phyloP scores from a whole-genome alignment of 2,888 invertebrate species.

The Coremacera marginata region DNA sequence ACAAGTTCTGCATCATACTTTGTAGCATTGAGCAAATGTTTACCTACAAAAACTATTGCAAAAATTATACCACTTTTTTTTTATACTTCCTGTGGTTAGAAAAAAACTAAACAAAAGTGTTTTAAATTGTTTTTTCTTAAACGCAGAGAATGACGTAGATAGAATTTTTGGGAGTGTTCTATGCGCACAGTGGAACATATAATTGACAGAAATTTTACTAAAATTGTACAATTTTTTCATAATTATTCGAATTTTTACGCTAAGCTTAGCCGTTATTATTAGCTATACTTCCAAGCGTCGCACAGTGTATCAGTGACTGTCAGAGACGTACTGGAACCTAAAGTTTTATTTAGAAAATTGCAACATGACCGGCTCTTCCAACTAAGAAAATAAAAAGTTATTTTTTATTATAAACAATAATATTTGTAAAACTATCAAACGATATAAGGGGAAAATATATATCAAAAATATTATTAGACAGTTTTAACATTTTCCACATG shows the following conservation, averaged over 20 bases:
- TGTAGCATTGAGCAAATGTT: neutral
- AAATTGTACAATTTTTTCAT: neutral
- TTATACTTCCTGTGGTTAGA: conserved; percentile 5
- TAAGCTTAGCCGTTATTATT: neutral
- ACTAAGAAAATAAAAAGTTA: too few relatives aligned
- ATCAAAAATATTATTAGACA: too few relatives aligned
- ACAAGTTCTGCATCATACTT: too few relatives aligned
- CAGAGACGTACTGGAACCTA: too few relatives aligned
- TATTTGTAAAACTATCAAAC: too few relatives aligned
- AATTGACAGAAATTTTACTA: neutral
- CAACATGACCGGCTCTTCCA: too few relatives aligned
- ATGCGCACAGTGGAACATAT: neutral
- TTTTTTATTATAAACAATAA: too few relatives aligned
- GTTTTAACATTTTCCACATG: too few relatives aligned
- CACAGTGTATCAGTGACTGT: too few relatives aligned
- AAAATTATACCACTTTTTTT: conserved; percentile 8
- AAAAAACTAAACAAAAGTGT: neutral
- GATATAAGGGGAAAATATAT: too few relatives aligned
- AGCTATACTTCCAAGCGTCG: neutral
- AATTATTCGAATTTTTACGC: neutral
- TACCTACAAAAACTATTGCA: neutral
- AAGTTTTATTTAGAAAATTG: too few relatives aligned
- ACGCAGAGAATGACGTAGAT: conserved; percentile 1
- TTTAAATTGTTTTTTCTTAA: neutral
- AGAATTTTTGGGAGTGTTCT: neutral